Base-by-base conservation (phyloP, 2,888 invertebrate species). In the Deroplatys truncata region DNA sequence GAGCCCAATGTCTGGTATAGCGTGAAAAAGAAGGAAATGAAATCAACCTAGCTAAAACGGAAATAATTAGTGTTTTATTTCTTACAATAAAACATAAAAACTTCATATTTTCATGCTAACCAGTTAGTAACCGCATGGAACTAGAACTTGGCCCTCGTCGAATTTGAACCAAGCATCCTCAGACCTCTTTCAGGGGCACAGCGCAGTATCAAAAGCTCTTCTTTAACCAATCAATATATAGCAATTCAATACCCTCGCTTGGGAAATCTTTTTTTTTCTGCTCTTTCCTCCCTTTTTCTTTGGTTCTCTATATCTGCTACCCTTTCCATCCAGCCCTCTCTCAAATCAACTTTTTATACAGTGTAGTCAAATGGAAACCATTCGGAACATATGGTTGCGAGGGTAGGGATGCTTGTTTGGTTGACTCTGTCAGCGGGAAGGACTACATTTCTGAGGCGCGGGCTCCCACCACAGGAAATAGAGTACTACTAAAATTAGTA, bases 181-280 rank as follows among this genome's bases (percentile, higher is more conserved):
- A 2, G 43, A 43, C 13, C 43, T 43, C 43, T 43, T 43, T 43
- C 43, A 13, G 16, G 16, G 20, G 56, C 20, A 20, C 56, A 56
- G 56, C 5, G 56, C 56, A 72, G 56, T 43, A 72, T 72, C 56
- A 72, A 72, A 72, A 72, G 56, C 56, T 86, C 86, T 56, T 13
- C 86, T 86, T 86, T 86, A 86, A 86, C 49, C 56, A 86, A 86
- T 86, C 86, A 28, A 86, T 86, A 86, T 28, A n/a, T 86, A 16
- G 25, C 56, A 86, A 56, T 86, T 56, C 86, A 86, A 86, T 86
- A 86, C 49, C 20, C 56, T 15, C 56, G 56, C 56, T 72, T 84
- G 28, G 29, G 84, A 29, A 84, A 84, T 84, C 25, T 84, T 84
- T 35, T 84, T 8, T 28, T 29, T 28, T 31, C 13, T 31, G 25